Base-by-base conservation (phyloP, 2,113 vertebrate species). In the Stegastes partitus region DNA sequence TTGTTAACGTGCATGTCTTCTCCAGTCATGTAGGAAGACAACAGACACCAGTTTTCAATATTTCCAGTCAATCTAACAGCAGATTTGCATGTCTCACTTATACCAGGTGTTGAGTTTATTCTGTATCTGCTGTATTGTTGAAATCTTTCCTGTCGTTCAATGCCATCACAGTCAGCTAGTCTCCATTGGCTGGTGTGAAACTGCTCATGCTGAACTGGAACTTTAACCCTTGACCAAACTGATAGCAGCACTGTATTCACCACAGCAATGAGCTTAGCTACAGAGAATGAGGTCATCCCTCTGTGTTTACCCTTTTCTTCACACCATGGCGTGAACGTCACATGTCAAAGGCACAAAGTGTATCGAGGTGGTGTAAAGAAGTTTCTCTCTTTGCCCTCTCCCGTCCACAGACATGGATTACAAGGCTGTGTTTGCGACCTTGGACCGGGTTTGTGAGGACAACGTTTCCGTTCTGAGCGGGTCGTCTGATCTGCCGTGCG, bases 341-440 rank as follows among this genome's bases (percentile, higher is more conserved):
- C 78, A 83, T 75, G 75, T 45, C 34, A 42, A 8, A 42, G 31
- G 7, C 31, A 31, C 28, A 6, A 31, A 10, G 8, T 2, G 39
- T 11, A 11, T 42, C 3, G 9, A 42, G 12, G 39, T 42, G 8
- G 4, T 34, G 34, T 5, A 2, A 11, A 2, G 10, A 1, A 42
- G 39, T 12, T 14, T 49, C 47, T 50, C 47, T 78, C 21, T 83
- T 18, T 76, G n/a, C 14, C 72, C 10, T 65, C 18, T 55, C 51
- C 42, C 78, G 82, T 77, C 47, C 59, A 56, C 81, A 68, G 73
- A 78, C 12, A 93, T 92, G 92, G 92, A 93, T 49, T 25, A 71
- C 39, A 57, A 75, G 70, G 61, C 64, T n/a, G 85, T 91, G 58
- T 93, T 93, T 7, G 56, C 79, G 12, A 47, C 88, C 77, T 70